Evolutionary conservation across 2,113 vertebrate species (phyloP).

Genomic region (Clarias magur): DNA sequence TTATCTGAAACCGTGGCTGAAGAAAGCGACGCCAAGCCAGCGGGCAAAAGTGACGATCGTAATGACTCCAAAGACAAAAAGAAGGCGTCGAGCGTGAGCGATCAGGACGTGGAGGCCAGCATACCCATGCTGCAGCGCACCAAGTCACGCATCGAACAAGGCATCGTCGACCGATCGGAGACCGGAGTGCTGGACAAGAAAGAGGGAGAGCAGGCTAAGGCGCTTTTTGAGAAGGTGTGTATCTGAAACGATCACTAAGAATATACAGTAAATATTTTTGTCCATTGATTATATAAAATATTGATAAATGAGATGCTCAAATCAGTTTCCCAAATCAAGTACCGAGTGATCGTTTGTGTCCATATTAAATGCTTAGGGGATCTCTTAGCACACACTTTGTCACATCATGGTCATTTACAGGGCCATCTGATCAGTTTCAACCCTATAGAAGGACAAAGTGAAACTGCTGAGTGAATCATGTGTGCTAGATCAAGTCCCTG

Average conservation of each 20-base stretch:
- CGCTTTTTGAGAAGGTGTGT: slow-evolving; percentile 76
- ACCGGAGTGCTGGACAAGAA: slow-evolving; percentile 90
- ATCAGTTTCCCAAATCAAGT: neutral
- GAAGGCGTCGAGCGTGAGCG: slow-evolving; percentile 86
- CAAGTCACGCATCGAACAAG: slow-evolving; percentile 93
- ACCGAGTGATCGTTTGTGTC: neutral
- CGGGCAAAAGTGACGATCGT: slow-evolving; percentile 91
- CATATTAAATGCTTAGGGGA: neutral
- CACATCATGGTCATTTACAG: neutral
- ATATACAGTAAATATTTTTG: neutral
- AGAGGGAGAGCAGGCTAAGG: slow-evolving; percentile 84
- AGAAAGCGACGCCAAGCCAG: slow-evolving; percentile 91
- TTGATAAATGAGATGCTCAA: neutral
- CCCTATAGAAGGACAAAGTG: neutral
- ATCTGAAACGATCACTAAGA: neutral
- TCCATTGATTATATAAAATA: neutral
- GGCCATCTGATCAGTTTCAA: neutral
- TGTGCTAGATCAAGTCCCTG: neutral
- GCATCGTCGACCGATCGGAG: slow-evolving; percentile 92
- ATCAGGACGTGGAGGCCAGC: slow-evolving; percentile 91
- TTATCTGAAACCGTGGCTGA: slow-evolving; percentile 95
- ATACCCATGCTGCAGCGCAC: slow-evolving; percentile 95
- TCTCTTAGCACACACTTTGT: neutral
- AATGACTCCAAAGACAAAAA: slow-evolving; percentile 75
- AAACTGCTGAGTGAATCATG: slow-evolving; percentile 10